Percentiles rank a stretch among this genome's conserved stretches.
phyloP scores from a whole-genome alignment of 2,113 vertebrate species.

The Microcebus murinus region DNA sequence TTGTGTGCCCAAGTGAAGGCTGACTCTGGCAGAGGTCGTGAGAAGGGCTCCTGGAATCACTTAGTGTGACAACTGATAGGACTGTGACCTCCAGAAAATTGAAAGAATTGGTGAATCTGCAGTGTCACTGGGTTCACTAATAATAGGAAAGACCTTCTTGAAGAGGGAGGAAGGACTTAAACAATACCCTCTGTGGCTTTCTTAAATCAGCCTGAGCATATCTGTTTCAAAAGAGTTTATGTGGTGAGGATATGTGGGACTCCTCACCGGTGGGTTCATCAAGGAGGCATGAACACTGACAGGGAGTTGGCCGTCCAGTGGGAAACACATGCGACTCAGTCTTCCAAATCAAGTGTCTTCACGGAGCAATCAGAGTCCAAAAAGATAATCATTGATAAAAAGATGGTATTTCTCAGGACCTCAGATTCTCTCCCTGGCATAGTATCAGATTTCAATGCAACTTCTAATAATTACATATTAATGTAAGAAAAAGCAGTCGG shows the following conservation, averaged over 20 bases:
- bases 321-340: background rate
- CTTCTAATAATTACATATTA: background rate
- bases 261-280: background rate
- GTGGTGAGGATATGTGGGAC: background rate
- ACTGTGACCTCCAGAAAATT: no score
- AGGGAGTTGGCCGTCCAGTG: background rate
- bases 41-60: background rate
- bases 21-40: background rate
- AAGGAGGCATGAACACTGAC: rapidly evolving
- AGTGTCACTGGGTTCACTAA: no score
- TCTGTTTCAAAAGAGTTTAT: background rate
- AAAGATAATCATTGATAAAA: background rate
- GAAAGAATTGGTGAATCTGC: no score
- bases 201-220: background rate
- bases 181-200: background rate
- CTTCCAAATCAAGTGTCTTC: background rate
- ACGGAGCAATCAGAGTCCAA: background rate
- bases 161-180: background rate
- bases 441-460: background rate
- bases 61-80: no score
- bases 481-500: background rate
- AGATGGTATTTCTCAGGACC: background rate
- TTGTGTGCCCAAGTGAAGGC: background rate
- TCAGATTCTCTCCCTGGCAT: background rate
- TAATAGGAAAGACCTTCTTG: no score